Conservation (phyloP, 2,888 invertebrate genomes). For the Pseudococcus jackbeardsleyi region DNA sequence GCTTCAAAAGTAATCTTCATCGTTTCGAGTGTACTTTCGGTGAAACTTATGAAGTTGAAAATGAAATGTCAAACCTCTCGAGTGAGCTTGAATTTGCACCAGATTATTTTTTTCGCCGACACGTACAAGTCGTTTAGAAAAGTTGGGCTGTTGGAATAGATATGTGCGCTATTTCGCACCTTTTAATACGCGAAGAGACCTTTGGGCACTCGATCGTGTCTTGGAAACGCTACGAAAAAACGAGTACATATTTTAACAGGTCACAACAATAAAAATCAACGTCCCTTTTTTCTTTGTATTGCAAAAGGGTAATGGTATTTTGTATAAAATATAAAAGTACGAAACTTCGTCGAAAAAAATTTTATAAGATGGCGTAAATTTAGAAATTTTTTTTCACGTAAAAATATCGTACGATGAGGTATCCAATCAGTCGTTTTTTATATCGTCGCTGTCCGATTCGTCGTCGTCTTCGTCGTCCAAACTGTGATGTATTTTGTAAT, state of each 20-base stretch:
- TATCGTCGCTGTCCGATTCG: constrained; percentile 46
- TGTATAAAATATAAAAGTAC: constrained; percentile 36
- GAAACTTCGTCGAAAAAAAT: background rate
- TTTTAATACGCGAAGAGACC: background rate
- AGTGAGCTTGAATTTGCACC: background rate
- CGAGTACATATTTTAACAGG: background rate
- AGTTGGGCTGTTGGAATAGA: background rate
- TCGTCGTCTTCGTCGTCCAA: constrained; percentile 57
- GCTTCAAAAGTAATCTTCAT: background rate
- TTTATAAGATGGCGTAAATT: background rate
- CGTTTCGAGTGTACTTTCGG: background rate
- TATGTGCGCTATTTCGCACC: background rate
- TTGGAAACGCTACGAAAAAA: background rate
- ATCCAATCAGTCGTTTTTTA: constrained; percentile 37
- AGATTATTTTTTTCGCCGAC: background rate
- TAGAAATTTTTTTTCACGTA: background rate
- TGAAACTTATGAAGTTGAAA: background rate
- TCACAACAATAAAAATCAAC: constrained; percentile 6
- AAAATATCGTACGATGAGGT: background rate
- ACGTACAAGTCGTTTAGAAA: background rate
- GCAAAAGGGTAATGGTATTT: background rate
- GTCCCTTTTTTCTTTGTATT: background rate
- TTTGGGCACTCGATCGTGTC: constrained; percentile 33
- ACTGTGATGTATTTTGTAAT: constrained; percentile 7
- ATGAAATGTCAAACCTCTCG: constrained; percentile 30